Conservation (phyloP, 1,140 invertebrate genomes). For the Phenacoccus solenopsis region DNA sequence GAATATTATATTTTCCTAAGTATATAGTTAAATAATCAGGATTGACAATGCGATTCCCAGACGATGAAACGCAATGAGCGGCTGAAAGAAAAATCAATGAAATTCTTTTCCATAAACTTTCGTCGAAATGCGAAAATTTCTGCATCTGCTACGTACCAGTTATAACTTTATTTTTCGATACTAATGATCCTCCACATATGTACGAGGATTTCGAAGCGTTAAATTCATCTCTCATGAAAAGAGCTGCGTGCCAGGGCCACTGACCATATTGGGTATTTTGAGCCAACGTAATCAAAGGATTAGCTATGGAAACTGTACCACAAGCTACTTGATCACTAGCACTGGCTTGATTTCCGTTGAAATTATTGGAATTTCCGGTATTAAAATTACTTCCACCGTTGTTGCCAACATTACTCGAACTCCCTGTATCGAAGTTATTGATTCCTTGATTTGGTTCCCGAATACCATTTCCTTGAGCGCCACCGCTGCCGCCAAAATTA, state of each 20-base stretch:
- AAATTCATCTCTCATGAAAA: constrained; percentile 37
- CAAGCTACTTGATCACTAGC: constrained; percentile 8
- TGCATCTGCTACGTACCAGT: constrained; percentile 26
- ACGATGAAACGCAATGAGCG: constrained; percentile 29
- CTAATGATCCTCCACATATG: constrained; percentile 30
- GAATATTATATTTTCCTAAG: constrained; percentile 29
- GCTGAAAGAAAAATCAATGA: constrained; percentile 25
- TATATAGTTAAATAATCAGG: constrained; percentile 27
- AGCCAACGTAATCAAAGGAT: constrained; percentile 38
- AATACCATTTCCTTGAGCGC: neutral
- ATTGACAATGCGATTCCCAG: constrained; percentile 21
- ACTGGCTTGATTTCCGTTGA: neutral
- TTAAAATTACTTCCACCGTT: neutral
- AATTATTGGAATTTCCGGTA: neutral
- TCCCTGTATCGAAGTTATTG: neutral
- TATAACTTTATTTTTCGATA: constrained; percentile 25
- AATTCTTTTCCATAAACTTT: neutral
- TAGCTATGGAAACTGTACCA: constrained; percentile 23
- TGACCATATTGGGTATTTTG: constrained; percentile 38
- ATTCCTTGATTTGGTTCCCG: neutral
- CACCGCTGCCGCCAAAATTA: neutral
- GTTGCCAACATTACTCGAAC: neutral
- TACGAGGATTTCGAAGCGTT: constrained; percentile 24
- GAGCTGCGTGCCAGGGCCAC: constrained; percentile 42
- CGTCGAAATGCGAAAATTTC: neutral